These are phyloP conservation scores for Odobenus rosmarus DNA, from an alignment of 2,113 vertebrate species.

Conservation along the genomic window DNA sequence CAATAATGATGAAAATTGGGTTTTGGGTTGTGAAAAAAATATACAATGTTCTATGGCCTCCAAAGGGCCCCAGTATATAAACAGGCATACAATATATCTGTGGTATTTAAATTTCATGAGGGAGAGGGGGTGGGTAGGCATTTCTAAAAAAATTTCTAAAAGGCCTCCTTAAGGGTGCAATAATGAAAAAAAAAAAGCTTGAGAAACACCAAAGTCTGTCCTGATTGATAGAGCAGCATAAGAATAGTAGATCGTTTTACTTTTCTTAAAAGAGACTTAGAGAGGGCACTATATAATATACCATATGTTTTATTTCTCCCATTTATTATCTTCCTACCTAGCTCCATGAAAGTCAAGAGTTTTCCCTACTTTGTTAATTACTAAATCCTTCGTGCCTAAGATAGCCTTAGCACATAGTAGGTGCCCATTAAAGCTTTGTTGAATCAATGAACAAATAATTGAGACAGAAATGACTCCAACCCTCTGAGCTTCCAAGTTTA, in stretches of 20 bases:
- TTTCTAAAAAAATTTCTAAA: neutral
- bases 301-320: neutral
- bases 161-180: neutral
- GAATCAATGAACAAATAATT: neutral
- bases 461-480: neutral
- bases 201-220: neutral
- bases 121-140: neutral
- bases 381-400: neutral
- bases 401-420: neutral
- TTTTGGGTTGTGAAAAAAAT: neutral
- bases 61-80: too few relatives aligned
- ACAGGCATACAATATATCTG: neutral
- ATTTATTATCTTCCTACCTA: neutral
- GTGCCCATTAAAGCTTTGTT: neutral
- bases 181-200: neutral
- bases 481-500: neutral
- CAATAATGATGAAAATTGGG: neutral
- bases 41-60: neutral
- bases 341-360: neutral
- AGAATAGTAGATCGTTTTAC: neutral
- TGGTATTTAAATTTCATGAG: neutral
- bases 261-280: neutral
- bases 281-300: neutral
- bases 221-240: rapidly evolving
- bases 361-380: neutral